Percentiles rank a stretch among this genome's conserved stretches.
These are phyloP conservation scores for Rafetus swinhoei DNA, from an alignment of 2,113 vertebrate species.

Conservation along the genomic window DNA sequence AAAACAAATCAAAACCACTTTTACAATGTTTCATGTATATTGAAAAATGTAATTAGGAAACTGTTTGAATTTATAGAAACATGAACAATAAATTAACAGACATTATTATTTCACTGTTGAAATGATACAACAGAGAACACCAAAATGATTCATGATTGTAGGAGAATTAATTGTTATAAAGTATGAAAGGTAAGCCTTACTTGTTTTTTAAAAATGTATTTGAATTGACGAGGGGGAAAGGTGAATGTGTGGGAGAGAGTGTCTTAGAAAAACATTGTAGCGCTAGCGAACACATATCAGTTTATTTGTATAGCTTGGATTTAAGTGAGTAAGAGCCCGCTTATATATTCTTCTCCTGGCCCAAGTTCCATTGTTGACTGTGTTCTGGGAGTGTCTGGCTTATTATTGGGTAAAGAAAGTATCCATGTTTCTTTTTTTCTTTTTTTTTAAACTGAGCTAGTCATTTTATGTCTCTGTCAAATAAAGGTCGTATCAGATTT, in stretches of 20 bases:
- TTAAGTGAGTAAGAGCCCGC: neutral
- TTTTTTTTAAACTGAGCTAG: neutral
- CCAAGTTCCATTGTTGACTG: rapidly evolving
- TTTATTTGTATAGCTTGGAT: neutral
- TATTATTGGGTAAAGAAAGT: neutral
- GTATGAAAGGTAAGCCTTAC: neutral
- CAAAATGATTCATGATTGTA: neutral
- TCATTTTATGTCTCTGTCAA: neutral
- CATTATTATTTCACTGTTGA: neutral
- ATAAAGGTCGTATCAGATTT: rapidly evolving
- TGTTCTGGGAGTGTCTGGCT: neutral
- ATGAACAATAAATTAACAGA: neutral
- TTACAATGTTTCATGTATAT: neutral
- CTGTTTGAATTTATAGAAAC: neutral
- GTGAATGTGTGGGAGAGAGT: neutral
- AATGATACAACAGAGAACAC: neutral
- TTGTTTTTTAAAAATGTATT: neutral
- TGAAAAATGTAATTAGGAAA: neutral
- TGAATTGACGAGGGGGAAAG: neutral
- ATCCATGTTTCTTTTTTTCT: neutral
- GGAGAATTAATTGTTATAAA: neutral
- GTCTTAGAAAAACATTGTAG: neutral
- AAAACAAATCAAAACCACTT: neutral
- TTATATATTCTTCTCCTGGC: neutral
- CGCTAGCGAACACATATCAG: neutral